Evolutionary conservation across 1,140 invertebrate genomes (phyloP), one percentile per base, ranked within the genome.

Genomic region (Popillia japonica): DNA sequence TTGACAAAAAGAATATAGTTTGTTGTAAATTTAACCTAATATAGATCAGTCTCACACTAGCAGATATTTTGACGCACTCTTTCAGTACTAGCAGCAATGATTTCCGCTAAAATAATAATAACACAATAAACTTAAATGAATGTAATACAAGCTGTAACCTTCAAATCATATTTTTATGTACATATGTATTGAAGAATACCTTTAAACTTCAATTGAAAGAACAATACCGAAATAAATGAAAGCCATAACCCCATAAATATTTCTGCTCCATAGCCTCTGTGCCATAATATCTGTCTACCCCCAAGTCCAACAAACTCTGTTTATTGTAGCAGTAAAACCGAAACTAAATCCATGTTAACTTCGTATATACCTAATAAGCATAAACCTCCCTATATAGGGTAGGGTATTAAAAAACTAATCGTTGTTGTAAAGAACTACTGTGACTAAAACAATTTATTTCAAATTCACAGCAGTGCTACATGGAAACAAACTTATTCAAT

Each of bases 271-370:
- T n/a, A n/a, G 14, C 2, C 17, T 55, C 14, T 55, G 17, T n/a
- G 14, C 48, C 48, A n/a, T 55, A 17, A 17, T 17, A 55, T 55
- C 48, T 17, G n/a, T 55, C 48, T 55, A 55, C 48, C 17, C 17
- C 3, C 3, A 55, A 55, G 14, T 55, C 48, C 48, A 6, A 17
- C 48, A 55, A 55, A 55, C 48, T 55, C 14, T 55, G 48, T 55
- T 55, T 55, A 17, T 55, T 55, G 48, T 55, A n/a, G 11, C 14
- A 14, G 48, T 55, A 55, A 48, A 48, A 6, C 44, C n/a, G 44
- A 48, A n/a, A 55, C 48, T 55, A 55, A 55, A 55, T 55, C 48
- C 48, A 55, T 17, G n/a, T 17, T 17, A 55, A n/a, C 48, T 55
- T 55, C 14, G 48, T 17, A 17, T n/a, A 55, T 55, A 55, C 27